Evolutionary conservation across 1,140 invertebrate species (phyloP).

Genomic region (Acromyrmex charruanus): DNA sequence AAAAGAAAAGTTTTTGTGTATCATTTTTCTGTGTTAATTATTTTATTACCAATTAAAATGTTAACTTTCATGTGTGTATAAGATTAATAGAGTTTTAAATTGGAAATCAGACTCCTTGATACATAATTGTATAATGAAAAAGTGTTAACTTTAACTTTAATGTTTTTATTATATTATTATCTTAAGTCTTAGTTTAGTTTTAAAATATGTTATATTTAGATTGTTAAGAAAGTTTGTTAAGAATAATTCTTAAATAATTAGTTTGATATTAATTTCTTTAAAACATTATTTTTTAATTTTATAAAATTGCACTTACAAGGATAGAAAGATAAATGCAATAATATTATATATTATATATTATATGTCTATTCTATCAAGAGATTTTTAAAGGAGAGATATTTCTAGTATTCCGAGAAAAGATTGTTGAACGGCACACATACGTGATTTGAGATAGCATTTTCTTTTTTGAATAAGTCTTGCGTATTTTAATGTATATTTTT

Average conservation of each 20-base stretch:
- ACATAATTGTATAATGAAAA: not conserved
- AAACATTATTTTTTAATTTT: not conserved
- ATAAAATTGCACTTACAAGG: not conserved
- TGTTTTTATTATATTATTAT: not conserved
- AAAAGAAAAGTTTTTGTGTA: not conserved
- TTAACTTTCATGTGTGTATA: not conserved
- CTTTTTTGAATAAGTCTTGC: not conserved
- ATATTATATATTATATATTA: not conserved
- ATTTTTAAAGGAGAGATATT: conserved; percentile 12
- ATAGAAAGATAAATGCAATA: not conserved
- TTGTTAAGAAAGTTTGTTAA: not conserved
- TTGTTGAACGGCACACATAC: conserved; percentile 21
- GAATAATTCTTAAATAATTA: conserved; percentile 24
- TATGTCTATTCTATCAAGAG: not conserved
- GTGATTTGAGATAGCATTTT: conserved; percentile 5
- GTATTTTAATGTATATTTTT: conserved; percentile 15
- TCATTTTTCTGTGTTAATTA: not conserved
- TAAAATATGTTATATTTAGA: not conserved
- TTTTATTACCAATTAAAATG: not conserved
- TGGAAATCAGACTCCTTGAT: not conserved
- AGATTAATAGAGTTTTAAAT: not conserved
- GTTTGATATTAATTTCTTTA: conserved; percentile 14
- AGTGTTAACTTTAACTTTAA: not conserved
- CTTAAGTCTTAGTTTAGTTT: not conserved
- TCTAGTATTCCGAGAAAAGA: not conserved